phyloP scores from a whole-genome alignment of 2,113 vertebrate genomes.

The Pelobates fuscus region DNA sequence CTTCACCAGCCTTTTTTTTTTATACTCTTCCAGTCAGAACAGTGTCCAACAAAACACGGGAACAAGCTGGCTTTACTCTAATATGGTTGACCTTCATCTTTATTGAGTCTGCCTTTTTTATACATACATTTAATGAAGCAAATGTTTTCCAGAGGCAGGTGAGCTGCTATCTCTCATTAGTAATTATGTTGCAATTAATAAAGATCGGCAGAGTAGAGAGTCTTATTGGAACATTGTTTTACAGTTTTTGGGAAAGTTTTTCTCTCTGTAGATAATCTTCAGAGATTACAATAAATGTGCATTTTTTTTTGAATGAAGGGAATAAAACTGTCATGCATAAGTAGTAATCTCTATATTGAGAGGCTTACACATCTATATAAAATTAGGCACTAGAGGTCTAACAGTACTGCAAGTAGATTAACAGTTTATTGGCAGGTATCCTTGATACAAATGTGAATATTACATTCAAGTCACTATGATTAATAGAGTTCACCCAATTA shows the following conservation, averaged over 20 bases:
- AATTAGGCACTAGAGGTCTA: constrained; percentile 38
- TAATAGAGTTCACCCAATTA: not conserved
- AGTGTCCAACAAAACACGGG: too few species aligned
- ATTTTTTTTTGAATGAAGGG: not conserved
- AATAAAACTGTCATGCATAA: not conserved
- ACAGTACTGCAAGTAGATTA: not conserved
- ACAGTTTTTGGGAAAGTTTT: constrained; percentile 9
- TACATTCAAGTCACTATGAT: constrained; percentile 1
- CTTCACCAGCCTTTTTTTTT: too few species aligned
- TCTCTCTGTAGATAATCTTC: not conserved
- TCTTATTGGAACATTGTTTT: not conserved
- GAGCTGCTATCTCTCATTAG: too few species aligned
- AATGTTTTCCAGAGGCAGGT: too few species aligned
- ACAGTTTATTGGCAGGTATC: not conserved
- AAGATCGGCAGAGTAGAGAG: not conserved
- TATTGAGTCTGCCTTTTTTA: too few species aligned
- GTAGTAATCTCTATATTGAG: not conserved
- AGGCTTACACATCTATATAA: not conserved
- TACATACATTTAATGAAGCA: not conserved
- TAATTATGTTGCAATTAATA: too few species aligned
- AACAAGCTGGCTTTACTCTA: too few species aligned
- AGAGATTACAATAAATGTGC: not conserved
- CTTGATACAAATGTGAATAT: not conserved
- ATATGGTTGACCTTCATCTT: too few species aligned
- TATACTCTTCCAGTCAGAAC: too few species aligned